Evolutionary conservation across 2,797 vertebrate species (phyloP).

Genomic region (Aeoliscus strigatus): DNA sequence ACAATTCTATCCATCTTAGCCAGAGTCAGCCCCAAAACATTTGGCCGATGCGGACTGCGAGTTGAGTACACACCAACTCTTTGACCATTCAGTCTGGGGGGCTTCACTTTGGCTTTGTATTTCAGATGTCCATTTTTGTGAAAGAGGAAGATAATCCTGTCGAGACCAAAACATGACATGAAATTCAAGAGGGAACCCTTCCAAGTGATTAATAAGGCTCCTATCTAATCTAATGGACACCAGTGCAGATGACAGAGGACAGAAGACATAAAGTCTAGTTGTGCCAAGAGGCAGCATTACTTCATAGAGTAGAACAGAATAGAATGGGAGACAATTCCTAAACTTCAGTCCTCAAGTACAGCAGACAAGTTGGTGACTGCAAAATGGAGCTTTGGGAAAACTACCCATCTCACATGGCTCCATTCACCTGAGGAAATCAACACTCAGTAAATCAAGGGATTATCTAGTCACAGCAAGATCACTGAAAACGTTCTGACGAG

Average conservation of each 20-base stretch:
- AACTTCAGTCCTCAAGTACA: too few species aligned
- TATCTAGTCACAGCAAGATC: too few species aligned
- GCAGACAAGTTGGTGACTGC: too few species aligned
- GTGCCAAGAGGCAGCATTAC: too few species aligned
- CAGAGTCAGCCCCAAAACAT: conserved; percentile 82
- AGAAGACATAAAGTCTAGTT: not conserved
- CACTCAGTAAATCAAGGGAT: not conserved
- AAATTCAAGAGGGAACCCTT: too few species aligned
- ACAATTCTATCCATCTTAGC: conserved; percentile 80
- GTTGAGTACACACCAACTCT: conserved; percentile 86
- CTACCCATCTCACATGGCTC: not conserved
- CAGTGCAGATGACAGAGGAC: not conserved
- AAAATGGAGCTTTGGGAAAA: too few species aligned
- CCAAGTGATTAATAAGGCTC: too few species aligned
- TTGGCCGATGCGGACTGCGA: conserved; percentile 87
- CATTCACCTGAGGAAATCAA: not conserved
- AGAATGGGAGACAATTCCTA: too few species aligned
- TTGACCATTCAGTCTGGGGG: conserved; percentile 82
- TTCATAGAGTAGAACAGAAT: too few species aligned
- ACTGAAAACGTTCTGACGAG: too few species aligned
- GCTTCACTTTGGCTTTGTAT: conserved; percentile 87
- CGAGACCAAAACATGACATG: conserved; percentile 5
- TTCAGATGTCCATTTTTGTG: conserved; percentile 86
- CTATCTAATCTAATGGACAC: too few species aligned
- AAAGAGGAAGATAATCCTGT: conserved; percentile 88